Evolutionary conservation across 2,113 vertebrate species (phyloP).

Genomic region (Festucalex cinctus): DNA sequence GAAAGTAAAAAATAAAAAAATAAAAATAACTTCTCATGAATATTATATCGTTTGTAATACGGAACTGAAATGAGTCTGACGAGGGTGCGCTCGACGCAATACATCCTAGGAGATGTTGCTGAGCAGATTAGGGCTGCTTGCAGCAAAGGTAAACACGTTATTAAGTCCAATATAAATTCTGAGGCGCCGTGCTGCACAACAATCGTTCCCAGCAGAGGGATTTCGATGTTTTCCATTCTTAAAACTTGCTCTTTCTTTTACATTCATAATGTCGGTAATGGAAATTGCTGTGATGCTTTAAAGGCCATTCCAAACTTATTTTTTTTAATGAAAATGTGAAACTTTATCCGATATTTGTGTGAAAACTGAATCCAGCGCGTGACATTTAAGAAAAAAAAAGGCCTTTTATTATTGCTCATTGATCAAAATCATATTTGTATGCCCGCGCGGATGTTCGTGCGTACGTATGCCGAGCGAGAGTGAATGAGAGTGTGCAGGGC

Average conservation of each 20-base stretch:
- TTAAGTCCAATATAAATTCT: background rate
- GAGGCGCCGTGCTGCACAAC: background rate
- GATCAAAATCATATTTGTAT: slow-evolving; percentile 30
- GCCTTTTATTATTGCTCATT: slow-evolving; percentile 32
- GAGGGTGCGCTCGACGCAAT: background rate
- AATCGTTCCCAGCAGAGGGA: background rate
- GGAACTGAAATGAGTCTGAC: slow-evolving; percentile 6
- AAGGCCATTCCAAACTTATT: slow-evolving; percentile 42
- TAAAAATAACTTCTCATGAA: slow-evolving; percentile 34
- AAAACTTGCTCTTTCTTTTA: background rate
- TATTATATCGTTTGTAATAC: slow-evolving; percentile 13
- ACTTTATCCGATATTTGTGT: slow-evolving; percentile 16
- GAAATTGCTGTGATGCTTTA: slow-evolving; percentile 25
- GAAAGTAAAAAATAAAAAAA: slow-evolving; percentile 21
- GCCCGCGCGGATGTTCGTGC: background rate
- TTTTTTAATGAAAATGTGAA: slow-evolving; percentile 35
- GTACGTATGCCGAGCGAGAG: background rate
- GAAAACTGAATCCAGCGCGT: slow-evolving; percentile 36
- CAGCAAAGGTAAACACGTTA: background rate
- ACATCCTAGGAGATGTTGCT: background rate
- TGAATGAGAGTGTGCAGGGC: background rate
- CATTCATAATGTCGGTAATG: slow-evolving; percentile 24
- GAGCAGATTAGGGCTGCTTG: slow-evolving; percentile 8
- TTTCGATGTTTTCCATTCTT: background rate
- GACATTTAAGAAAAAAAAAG: slow-evolving; percentile 57